Base-by-base conservation (phyloP, 2,797 vertebrate species). In the Coilia nasus region DNA sequence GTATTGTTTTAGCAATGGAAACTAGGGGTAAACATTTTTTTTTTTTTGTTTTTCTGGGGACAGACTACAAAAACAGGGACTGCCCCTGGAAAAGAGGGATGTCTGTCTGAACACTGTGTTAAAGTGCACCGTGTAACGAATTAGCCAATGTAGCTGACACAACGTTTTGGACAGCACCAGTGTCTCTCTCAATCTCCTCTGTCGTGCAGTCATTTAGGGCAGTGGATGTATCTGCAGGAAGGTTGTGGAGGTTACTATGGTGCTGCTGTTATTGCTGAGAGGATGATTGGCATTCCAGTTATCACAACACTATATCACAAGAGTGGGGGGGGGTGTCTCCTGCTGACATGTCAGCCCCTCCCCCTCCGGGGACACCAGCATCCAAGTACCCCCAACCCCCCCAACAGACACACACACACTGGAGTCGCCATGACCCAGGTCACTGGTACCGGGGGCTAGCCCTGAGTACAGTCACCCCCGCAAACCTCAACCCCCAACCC, bases 341-440 rank as follows among this genome's bases (percentile, higher is more conserved):
- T 15, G 3, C 9, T 67, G 64, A 10, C 7, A 23, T 12, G 10
- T 64, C 23, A 62, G 21, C 17, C n/a, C 60, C 1, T 7, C 59
- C n/a, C n/a, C n/a, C n/a, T n/a, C 59, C 21, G 14, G 57, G 57
- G 10, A 59, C 19, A 67, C 62, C 62, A 67, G 23, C 10, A 67
- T 11, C 62, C 62, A 67, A 28, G 25, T 11, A 3, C 60, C 23
- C 60, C n/a, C 23, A 6, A 23, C 11, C 25, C 28, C 28, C 25
- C 64, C 25, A 12, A 41, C 35, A 41, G 2, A 41, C 35, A 41
- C 35, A 41, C 35, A 2, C 35, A 41, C 35, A 41, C 35, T 41
- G 28, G 64, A 67, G 28, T 31, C 64, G 14, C 64, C 64, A 71
- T 71, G 64, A 71, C 64, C 64, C 64, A 71, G 64, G 64, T 71